Percentiles rank a stretch among this genome's conserved stretches.
These are phyloP conservation scores for Armadillidium nasatum DNA, from an alignment of 1,140 invertebrate species.

Conservation along the genomic window DNA sequence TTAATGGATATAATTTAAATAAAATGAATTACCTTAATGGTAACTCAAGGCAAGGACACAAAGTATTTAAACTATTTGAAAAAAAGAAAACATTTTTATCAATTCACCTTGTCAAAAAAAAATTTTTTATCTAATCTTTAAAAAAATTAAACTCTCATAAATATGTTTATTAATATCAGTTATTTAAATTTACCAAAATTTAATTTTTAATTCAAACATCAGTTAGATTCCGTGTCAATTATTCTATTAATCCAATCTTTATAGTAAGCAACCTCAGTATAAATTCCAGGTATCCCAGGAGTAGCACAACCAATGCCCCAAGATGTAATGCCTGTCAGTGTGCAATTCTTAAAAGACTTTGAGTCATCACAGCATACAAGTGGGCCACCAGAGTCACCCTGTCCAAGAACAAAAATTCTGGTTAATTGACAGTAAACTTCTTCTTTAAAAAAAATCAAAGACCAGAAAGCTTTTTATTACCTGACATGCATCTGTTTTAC, in stretches of 20 bases:
- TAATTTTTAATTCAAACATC: too few relatives aligned
- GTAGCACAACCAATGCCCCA: conserved; percentile 67
- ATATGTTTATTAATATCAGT: too few relatives aligned
- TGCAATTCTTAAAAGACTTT: conserved; percentile 58
- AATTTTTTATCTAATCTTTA: too few relatives aligned
- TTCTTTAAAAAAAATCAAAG: neutral
- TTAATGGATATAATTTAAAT: too few relatives aligned
- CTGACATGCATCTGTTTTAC: conserved; percentile 32
- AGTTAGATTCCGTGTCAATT: too few relatives aligned
- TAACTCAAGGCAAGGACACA: too few relatives aligned
- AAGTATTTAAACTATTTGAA: too few relatives aligned
- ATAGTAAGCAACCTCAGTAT: conserved; percentile 60
- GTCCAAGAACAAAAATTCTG: neutral
- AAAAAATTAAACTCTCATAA: too few relatives aligned
- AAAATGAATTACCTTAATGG: too few relatives aligned
- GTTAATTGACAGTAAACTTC: neutral
- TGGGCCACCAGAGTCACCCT: conserved; percentile 46
- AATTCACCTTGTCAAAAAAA: too few relatives aligned
- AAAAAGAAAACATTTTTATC: too few relatives aligned
- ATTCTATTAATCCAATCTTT: conserved; percentile 54
- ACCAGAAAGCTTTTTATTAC: conserved; percentile 20
- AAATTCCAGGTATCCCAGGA: conserved; percentile 64
- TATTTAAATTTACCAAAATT: too few relatives aligned
- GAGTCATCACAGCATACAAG: conserved; percentile 43
- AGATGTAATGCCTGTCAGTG: conserved; percentile 63